Evolutionary conservation across 2,888 invertebrate species (phyloP).

Genomic region (Acronicta psi): DNA sequence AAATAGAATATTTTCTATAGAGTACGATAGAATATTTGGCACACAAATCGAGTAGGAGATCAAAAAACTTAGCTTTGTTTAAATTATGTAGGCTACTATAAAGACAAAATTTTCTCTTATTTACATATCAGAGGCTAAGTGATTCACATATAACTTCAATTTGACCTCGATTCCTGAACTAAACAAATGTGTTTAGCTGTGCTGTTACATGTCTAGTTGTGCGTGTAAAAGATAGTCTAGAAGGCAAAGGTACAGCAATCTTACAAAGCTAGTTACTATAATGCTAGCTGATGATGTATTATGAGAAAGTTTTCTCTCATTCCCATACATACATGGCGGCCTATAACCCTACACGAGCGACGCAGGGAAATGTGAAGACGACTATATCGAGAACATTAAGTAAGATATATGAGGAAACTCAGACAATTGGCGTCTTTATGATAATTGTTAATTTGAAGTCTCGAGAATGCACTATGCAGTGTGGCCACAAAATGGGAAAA

Average conservation of each 20-base stretch:
- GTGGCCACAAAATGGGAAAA: neutral
- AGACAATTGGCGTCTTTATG: conserved; percentile 6
- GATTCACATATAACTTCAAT: no score
- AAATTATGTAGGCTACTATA: neutral
- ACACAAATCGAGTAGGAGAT: neutral
- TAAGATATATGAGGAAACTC: conserved; percentile 16
- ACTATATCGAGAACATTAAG: conserved; percentile 6
- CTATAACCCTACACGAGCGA: conserved; percentile 29
- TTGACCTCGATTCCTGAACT: no score
- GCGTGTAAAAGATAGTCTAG: no score
- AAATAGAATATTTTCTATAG: conserved; percentile 20
- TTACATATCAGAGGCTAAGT: conserved; percentile 19
- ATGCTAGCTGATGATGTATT: conserved; percentile 4
- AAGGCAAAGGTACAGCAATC: neutral
- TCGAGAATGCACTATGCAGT: neutral
- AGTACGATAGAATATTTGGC: neutral
- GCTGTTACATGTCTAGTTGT: no score
- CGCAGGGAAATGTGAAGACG: conserved; percentile 19
- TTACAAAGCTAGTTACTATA: neutral
- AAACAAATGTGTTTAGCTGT: no score
- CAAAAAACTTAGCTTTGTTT: no score
- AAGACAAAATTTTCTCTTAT: conserved; percentile 35
- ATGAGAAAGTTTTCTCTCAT: conserved; percentile 39
- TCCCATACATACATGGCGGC: conserved; percentile 15
- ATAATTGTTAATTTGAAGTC: conserved; percentile 7